Conservation (phyloP, 2,888 invertebrate species). For the Xylophagus ater region DNA sequence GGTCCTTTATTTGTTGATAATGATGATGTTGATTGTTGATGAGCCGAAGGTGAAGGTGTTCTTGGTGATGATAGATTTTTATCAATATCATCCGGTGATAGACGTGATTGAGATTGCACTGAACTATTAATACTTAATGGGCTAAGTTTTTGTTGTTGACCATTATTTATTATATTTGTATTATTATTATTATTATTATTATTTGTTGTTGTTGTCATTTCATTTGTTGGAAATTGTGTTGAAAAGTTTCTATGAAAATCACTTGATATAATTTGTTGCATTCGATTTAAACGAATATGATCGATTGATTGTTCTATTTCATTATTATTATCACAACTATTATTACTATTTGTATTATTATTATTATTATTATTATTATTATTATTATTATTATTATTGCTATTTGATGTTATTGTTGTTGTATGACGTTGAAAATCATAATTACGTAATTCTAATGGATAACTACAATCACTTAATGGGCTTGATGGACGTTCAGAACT, state of each 20-base stretch:
- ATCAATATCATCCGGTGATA: slow-evolving; percentile 1
- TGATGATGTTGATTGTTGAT: slow-evolving; percentile 14
- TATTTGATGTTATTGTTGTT: too few relatives aligned
- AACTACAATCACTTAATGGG: slow-evolving; percentile 18
- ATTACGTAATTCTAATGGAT: slow-evolving; percentile 26
- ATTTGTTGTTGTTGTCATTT: background rate
- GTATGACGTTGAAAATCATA: slow-evolving; percentile 8
- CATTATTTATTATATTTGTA: background rate
- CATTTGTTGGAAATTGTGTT: background rate
- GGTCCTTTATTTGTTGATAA: slow-evolving; percentile 40
- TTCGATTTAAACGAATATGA: background rate
- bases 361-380: too few relatives aligned
- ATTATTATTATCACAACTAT: too few relatives aligned
- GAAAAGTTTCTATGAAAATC: slow-evolving; percentile 7
- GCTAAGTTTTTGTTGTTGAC: background rate
- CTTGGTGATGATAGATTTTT: background rate
- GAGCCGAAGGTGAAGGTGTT: slow-evolving; percentile 21
- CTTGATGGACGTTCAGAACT: slow-evolving; percentile 16
- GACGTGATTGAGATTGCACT: background rate
- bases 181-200: background rate
- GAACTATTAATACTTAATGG: background rate
- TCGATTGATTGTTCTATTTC: too few relatives aligned
- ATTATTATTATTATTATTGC: too few relatives aligned
- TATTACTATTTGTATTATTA: too few relatives aligned
- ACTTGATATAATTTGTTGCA: slow-evolving; percentile 2